Conservation (phyloP, 2,113 vertebrate species). For the Aix galericulata region DNA sequence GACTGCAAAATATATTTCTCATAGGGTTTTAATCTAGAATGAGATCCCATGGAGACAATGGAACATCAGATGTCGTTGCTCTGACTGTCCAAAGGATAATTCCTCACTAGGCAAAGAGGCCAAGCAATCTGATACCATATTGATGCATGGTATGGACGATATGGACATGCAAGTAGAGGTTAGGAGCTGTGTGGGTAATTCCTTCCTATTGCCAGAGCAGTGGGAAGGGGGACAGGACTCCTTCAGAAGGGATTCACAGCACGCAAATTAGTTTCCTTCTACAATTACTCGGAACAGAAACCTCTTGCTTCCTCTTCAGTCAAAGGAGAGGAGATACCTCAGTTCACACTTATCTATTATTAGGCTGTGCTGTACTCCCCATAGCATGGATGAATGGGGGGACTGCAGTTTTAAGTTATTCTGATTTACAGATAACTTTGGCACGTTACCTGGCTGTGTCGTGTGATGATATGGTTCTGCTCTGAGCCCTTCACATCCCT, state of each 20-base stretch:
- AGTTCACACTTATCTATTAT: not conserved
- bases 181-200: not conserved
- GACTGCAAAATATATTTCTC: not conserved
- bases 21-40: not conserved
- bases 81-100: not conserved
- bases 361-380: not conserved
- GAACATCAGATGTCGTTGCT: not conserved
- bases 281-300: too few relatives aligned
- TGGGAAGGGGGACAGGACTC: not conserved
- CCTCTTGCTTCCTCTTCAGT: not conserved
- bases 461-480: not conserved
- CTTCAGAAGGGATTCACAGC: rapidly evolving
- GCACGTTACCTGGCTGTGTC: rapidly evolving
- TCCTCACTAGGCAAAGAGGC: not conserved
- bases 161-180: rapidly evolving
- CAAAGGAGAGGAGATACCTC: not conserved
- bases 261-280: not conserved
- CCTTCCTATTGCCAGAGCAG: not conserved
- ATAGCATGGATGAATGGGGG: not conserved
- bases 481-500: not conserved
- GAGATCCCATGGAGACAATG: not conserved
- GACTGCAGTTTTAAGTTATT: not conserved
- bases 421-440: not conserved
- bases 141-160: not conserved
- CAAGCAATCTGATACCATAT: not conserved